Evolutionary conservation across 2,888 invertebrate species (phyloP).

Genomic region (Cephus nigrinus): DNA sequence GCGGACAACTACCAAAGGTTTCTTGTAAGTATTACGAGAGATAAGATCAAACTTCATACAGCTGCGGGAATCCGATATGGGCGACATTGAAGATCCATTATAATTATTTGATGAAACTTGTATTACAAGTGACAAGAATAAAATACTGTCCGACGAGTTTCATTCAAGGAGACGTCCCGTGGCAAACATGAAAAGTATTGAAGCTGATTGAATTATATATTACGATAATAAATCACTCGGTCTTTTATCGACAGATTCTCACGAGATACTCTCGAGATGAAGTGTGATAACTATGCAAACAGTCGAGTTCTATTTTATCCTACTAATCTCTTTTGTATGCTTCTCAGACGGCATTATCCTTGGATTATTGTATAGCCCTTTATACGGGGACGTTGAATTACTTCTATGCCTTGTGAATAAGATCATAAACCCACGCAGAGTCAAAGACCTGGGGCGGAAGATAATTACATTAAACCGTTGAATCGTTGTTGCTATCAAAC

Average conservation of each 20-base stretch:
- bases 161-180: neutral
- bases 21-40: neutral
- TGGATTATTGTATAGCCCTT: neutral
- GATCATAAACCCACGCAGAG: neutral
- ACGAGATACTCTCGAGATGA: neutral
- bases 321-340: neutral
- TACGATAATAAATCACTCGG: neutral
- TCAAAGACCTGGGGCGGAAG: neutral
- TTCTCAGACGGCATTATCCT: neutral
- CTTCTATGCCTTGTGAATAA: neutral
- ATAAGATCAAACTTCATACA: neutral
- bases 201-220: neutral
- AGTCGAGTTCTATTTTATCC: too few relatives aligned
- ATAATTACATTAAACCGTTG: neutral
- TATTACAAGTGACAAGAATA: neutral
- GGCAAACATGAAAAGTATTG: neutral
- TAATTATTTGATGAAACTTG: neutral
- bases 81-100: neutral
- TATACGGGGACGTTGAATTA: neutral
- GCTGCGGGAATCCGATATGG: neutral
- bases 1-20: too few relatives aligned
- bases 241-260: neutral
- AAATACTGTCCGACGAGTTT: neutral
- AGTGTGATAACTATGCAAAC: too few relatives aligned
- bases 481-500: neutral